phyloP scores from a whole-genome alignment of 1,140 invertebrate genomes.

The Alviniconcha marisindica region DNA sequence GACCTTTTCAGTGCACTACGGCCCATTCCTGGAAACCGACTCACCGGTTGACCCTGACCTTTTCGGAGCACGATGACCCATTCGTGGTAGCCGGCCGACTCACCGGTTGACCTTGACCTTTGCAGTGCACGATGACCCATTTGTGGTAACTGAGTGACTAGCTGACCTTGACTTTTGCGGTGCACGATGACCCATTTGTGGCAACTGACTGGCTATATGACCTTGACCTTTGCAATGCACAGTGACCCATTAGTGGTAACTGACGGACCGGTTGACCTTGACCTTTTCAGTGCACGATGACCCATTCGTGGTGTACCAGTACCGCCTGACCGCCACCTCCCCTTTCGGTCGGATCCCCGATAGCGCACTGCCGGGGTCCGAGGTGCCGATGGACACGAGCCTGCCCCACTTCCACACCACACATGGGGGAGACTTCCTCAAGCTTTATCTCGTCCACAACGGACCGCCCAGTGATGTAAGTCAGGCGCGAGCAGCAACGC shows the following conservation, averaged over 20 bases:
- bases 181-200: no score
- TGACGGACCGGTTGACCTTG: no score
- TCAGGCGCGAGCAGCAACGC: not conserved
- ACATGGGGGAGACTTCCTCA: not conserved
- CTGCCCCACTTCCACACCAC: not conserved
- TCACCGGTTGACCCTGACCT: not conserved
- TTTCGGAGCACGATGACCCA: slow-evolving; percentile 15
- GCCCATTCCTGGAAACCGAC: no score
- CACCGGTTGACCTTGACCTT: not conserved
- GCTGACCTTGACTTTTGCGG: no score
- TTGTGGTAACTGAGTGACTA: no score
- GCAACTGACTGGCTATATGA: no score
- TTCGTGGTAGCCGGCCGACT: no score
- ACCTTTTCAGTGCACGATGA: slow-evolving; percentile 23
- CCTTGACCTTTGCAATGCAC: no score
- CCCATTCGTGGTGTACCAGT: not conserved
- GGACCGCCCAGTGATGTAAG: not conserved
- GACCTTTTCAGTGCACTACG: no score
- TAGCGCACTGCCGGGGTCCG: not conserved
- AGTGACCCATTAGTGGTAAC: no score
- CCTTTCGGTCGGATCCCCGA: not conserved
- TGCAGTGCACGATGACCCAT: slow-evolving; percentile 21
- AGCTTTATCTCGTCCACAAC: not conserved
- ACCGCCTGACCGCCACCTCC: not conserved
- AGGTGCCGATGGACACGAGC: not conserved